phyloP scores from a whole-genome alignment of 2,797 vertebrate species.

The Lagocephalus sceleratus region DNA sequence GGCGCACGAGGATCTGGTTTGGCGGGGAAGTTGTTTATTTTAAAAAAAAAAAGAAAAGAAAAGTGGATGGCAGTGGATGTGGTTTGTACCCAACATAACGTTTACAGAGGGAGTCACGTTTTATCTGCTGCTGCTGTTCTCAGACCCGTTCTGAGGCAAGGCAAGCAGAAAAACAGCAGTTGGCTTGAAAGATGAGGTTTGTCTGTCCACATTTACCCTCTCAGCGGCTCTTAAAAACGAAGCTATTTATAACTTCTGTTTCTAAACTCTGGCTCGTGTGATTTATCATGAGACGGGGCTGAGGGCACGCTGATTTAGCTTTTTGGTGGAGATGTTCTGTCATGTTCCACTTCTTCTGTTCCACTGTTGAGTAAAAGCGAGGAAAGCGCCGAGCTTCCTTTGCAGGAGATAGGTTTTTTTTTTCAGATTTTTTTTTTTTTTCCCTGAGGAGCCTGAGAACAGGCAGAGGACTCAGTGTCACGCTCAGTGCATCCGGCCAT shows the following conservation, averaged over 20 bases:
- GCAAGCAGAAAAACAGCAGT: background rate
- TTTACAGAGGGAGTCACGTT: conserved; percentile 40
- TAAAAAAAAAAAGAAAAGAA: conserved; percentile 1
- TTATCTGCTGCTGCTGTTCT: conserved; percentile 6
- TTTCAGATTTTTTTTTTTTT: background rate
- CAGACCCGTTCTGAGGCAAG: no score
- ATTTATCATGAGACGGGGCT: no score
- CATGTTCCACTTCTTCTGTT: no score
- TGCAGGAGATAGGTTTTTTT: background rate
- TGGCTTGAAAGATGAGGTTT: conserved; percentile 10
- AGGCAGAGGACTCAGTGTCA: conserved; percentile 10
- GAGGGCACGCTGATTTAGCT: no score
- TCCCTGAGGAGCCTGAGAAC: conserved; percentile 32
- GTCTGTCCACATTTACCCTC: conserved; percentile 7
- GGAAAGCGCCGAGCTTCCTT: background rate
- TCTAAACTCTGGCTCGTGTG: no score
- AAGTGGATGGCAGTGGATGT: background rate
- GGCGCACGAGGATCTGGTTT: no score
- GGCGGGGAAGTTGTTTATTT: background rate
- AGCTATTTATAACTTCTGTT: background rate
- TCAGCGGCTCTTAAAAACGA: conserved; percentile 1
- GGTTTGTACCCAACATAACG: conserved; percentile 37
- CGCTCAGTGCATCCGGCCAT: conserved; percentile 18
- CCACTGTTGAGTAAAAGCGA: no score
- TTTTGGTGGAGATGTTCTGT: no score